A percentile compares a stretch with the other conserved stretches of the same genome.
Evolutionary conservation across 1,140 invertebrate genomes (phyloP).

Genomic region (Cydia fagiglandana): DNA sequence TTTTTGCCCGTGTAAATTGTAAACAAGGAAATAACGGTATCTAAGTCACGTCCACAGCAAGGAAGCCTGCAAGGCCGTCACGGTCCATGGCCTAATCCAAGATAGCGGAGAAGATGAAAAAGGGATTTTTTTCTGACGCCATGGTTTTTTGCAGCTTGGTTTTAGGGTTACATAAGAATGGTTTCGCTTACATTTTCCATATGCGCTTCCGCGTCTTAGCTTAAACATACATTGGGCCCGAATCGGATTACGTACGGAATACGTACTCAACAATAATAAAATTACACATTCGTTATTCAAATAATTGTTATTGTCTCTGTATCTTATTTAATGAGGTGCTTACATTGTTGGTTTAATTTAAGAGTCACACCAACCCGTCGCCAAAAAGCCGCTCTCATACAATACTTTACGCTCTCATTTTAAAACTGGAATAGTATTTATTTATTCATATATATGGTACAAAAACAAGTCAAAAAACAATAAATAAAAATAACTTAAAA

Average conservation of each 20-base stretch:
- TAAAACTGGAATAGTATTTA: too few relatives aligned
- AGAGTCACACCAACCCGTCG: neutral
- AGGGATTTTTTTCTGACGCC: neutral
- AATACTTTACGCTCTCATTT: too few relatives aligned
- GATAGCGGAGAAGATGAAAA: constrained; percentile 13
- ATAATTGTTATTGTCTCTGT: neutral
- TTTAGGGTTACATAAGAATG: neutral
- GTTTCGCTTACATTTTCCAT: too few relatives aligned
- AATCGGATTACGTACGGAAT: too few relatives aligned
- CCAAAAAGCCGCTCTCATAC: too few relatives aligned
- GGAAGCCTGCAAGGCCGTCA: constrained; percentile 3
- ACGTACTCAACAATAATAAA: neutral
- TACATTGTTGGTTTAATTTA: neutral
- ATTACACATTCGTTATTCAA: neutral
- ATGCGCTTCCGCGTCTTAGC: too few relatives aligned
- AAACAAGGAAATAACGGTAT: constrained; percentile 15
- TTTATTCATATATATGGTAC: too few relatives aligned
- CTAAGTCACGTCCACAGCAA: neutral
- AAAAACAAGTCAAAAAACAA: too few relatives aligned
- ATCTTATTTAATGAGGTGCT: neutral
- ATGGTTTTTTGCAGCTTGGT: neutral
- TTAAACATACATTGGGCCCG: too few relatives aligned
- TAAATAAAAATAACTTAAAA: too few relatives aligned
- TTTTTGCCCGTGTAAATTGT: neutral
- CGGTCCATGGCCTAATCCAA: neutral